phyloP scores from a whole-genome alignment of 2,797 vertebrate species.

The Podarcis siculus region DNA sequence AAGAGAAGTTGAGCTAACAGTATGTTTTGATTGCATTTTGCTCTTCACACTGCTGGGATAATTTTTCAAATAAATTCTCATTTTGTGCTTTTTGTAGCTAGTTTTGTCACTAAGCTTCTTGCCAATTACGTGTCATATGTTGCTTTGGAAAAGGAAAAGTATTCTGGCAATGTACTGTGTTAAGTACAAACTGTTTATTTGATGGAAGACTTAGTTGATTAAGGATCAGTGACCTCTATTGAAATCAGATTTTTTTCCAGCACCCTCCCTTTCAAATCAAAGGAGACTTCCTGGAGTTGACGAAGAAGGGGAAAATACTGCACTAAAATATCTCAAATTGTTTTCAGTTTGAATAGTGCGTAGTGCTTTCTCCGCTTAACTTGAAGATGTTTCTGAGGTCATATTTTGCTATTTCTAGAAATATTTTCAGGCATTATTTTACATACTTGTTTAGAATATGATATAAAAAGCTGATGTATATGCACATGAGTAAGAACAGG shows the following conservation, averaged over 20 bases:
- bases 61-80: background rate
- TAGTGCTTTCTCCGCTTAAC: background rate
- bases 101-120: background rate
- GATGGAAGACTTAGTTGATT: background rate
- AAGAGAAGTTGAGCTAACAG: background rate
- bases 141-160: background rate
- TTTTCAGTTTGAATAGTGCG: background rate
- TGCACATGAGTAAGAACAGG: background rate
- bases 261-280: slow-evolving; percentile 14
- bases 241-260: slow-evolving; percentile 23
- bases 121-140: background rate
- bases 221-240: background rate
- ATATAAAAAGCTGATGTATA: background rate
- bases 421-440: background rate
- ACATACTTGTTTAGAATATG: background rate
- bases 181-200: background rate
- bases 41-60: background rate
- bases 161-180: background rate
- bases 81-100: background rate
- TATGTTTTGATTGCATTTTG: background rate
- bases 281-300: slow-evolving; percentile 7
- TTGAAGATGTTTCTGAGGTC: background rate
- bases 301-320: rapidly evolving
- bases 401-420: background rate
- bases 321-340: background rate